Evolutionary conservation across 2,888 invertebrate species (phyloP).

Genomic region (Andrena camellia): DNA sequence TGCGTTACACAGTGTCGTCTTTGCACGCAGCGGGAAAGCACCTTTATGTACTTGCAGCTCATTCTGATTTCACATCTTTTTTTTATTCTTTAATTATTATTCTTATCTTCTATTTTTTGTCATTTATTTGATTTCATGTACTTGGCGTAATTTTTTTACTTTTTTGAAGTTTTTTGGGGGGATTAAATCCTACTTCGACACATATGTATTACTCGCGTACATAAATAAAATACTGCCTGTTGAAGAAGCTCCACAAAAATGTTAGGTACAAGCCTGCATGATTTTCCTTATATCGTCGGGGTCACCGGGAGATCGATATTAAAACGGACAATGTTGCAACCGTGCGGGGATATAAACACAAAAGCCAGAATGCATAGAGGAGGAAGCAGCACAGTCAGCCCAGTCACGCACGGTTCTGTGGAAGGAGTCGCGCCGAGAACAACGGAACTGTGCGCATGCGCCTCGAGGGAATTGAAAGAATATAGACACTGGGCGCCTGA

Average conservation of each 20-base stretch:
- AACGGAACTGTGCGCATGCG: slow-evolving; percentile 43
- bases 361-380: slow-evolving; percentile 47
- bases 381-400: slow-evolving; percentile 24
- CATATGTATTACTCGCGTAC: too few relatives aligned
- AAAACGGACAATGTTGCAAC: slow-evolving; percentile 67
- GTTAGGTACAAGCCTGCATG: not conserved
- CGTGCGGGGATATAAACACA: slow-evolving; percentile 37
- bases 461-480: slow-evolving; percentile 6
- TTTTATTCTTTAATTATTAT: too few relatives aligned
- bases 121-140: too few relatives aligned
- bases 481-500: slow-evolving; percentile 26
- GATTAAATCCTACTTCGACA: too few relatives aligned
- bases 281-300: slow-evolving; percentile 43
- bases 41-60: too few relatives aligned
- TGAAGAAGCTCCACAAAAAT: too few relatives aligned
- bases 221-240: not conserved
- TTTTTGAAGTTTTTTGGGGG: too few relatives aligned
- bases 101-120: too few relatives aligned
- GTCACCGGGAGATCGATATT: slow-evolving; percentile 74
- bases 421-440: slow-evolving; percentile 22
- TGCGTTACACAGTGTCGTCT: too few relatives aligned
- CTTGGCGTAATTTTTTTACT: too few relatives aligned
- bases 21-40: too few relatives aligned
- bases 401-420: slow-evolving; percentile 35
- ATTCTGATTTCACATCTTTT: too few relatives aligned